Conservation (phyloP, 2,113 vertebrate genomes). For the Cacatua alba region DNA sequence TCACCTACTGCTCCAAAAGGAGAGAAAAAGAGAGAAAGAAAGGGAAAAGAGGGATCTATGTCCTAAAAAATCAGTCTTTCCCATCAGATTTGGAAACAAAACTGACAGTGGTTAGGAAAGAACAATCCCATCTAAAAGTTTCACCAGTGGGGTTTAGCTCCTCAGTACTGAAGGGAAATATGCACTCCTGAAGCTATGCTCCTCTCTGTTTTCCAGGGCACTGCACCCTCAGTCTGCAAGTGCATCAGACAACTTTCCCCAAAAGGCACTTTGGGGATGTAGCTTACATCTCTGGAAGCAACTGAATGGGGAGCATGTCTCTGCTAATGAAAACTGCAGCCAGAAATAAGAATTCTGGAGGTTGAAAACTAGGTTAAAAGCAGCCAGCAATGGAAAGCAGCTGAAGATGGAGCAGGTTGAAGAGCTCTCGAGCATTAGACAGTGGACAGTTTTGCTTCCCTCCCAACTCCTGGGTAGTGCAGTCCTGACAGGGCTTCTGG, state of each 20-base stretch:
- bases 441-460: neutral
- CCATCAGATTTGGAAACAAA: neutral
- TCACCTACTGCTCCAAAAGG: neutral
- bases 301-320: neutral
- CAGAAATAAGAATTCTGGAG: slow-evolving; percentile 41
- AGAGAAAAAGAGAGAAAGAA: neutral
- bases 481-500: slow-evolving; percentile 23
- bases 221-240: neutral
- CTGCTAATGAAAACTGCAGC: slow-evolving; percentile 34
- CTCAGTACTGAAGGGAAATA: neutral
- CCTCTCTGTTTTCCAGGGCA: neutral
- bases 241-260: neutral
- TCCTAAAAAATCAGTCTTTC: neutral
- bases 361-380: slow-evolving; percentile 60
- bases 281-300: slow-evolving; percentile 42
- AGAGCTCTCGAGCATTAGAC: neutral
- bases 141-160: neutral
- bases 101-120: neutral
- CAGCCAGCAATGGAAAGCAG: neutral
- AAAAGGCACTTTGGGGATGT: slow-evolving; percentile 37
- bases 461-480: neutral
- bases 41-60: neutral
- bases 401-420: slow-evolving; percentile 39
- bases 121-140: neutral
- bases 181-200: neutral